Evolutionary conservation across 2,113 vertebrate species (phyloP), one percentile per base, ranked within the genome.

Genomic region (Terrapene triunguis): DNA sequence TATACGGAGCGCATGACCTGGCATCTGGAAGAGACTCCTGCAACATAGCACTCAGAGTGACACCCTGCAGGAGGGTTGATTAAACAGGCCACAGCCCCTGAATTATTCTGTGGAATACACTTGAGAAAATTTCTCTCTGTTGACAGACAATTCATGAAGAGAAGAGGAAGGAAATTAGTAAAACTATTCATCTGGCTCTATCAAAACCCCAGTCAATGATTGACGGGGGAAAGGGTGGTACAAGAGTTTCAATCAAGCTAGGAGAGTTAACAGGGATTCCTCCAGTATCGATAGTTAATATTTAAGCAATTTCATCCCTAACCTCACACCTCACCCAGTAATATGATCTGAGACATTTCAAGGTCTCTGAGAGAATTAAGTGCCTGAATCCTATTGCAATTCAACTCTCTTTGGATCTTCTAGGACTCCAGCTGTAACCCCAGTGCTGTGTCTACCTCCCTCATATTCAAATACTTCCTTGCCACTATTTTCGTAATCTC

Each of bases 11-110:
- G 4, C n/a, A 59, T 50, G 2, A 4, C 59, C n/a, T 6, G 5
- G 21, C 21, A 86, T 79, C 69, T 55, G 76, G 42, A 80, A 44
- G 16, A 59, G 7, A 2, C 7, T 55, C 25, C 38, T 47, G 35
- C 48, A n/a, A 13, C 74, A 32, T 48, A 76, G 3, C 24, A 84
- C 47, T 48, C 50, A 25, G 12, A 0, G 0, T 13, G 13, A 72
- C 76, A 14, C 29, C 57, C 27, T 62, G 27, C 27, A 62, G 57
- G 57, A 29, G 57, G 29, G 27, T 14, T 11, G 27, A 62, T 62
- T 62, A 62, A 11, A 57, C 48, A 91, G 38, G 9, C 22, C 35
- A 4, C 13, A 91, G 11, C 6, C 5, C 82, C 24, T 9, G 32
- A 54, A 27, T 17, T 24, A 42, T 51, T 86, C 80, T 48, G 14